phyloP scores from a whole-genome alignment of 2,113 vertebrate species.

The Hippocampus guttulatus region DNA sequence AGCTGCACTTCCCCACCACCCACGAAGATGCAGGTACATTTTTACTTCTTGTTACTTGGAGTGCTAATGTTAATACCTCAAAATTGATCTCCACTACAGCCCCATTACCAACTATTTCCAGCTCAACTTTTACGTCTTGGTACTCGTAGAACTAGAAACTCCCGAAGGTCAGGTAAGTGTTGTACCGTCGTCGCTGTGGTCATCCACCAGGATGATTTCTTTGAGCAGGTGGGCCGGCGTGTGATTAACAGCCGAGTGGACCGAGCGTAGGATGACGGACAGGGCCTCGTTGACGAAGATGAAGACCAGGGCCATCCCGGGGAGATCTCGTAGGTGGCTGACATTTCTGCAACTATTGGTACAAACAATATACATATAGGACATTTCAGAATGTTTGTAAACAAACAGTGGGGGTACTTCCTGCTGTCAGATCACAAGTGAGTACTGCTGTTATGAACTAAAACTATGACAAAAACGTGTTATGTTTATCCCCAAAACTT shows the following conservation, averaged over 20 bases:
- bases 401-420: no score
- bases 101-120: not conserved
- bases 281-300: slow-evolving; percentile 97
- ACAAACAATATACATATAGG: not conserved
- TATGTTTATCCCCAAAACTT: no score
- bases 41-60: not conserved
- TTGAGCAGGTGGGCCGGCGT: slow-evolving; percentile 90
- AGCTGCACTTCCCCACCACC: no score
- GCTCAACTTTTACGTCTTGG: not conserved
- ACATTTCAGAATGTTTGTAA: no score
- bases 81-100: not conserved
- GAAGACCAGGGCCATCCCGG: slow-evolving; percentile 95
- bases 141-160: not conserved
- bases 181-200: slow-evolving; percentile 93
- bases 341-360: slow-evolving; percentile 83
- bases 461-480: no score
- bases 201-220: slow-evolving; percentile 95
- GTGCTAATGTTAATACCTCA: not conserved
- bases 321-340: slow-evolving; percentile 84
- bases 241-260: slow-evolving; percentile 93
- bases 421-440: not conserved
- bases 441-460: not conserved
- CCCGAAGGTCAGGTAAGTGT: no score
- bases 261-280: slow-evolving; percentile 92
- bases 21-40: not conserved